Evolutionary conservation across 2,888 invertebrate species (phyloP), one percentile per base, ranked within the genome.

Genomic region (Kuschelorhynchus macadamiae): DNA sequence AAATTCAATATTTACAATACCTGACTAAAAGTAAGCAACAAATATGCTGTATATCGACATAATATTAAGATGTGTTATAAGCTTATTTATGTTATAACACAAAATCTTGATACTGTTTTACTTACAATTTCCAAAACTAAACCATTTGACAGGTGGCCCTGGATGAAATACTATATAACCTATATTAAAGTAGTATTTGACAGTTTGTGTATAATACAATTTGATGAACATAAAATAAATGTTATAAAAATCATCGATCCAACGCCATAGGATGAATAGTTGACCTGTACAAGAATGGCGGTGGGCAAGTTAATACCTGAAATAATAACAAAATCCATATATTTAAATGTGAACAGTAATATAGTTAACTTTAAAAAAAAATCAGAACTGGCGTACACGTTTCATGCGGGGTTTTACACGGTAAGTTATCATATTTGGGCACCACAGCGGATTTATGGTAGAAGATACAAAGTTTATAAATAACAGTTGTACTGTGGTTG

Each of bases 241-340:
- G 36, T 18, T 52, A 20, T 14, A 53, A 30, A 41, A 42, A 11
- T 25, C n/a, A 16, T 30, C 25, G 41, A 7, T 52, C 20, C 50
- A 39, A 53, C 39, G 53, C 53, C 42, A 55, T n/a, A 55, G 21
- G 7, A 25, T 7, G 32, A 39, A n/a, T 33, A 33, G 39, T 36
- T 25, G 17, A 30, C 30, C 55, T 55, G 41, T 55, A 55, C 55
- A 55, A 55, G 42, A 53, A 17, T 49, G 44, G 44, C 9, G 47
- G 47, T 25, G 47, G 8, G 7, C 7, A 36, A 21, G 9, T 8
- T 53, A 30, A 30, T 30, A 20, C 55, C 55, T 42, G 30, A 55
- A 55, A 55, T 42, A 25, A 16, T n/a, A 42, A 41, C 9, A 55
- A 1, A 36, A 52, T 49, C 11, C 9, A 41, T 41, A 14, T n/a